Evolutionary conservation across 2,888 invertebrate species (phyloP).

Genomic region (Esperia sulphurella): DNA sequence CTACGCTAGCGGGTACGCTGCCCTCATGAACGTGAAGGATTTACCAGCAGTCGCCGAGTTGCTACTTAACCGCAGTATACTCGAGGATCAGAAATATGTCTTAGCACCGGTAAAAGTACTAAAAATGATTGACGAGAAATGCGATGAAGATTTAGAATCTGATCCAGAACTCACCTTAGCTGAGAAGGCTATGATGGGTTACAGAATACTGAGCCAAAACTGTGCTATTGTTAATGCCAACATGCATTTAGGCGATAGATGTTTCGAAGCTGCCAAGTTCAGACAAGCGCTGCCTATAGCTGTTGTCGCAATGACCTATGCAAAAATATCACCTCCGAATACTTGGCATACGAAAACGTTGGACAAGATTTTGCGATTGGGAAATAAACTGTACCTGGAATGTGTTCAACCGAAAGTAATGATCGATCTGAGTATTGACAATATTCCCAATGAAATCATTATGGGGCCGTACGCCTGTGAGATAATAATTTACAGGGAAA

Average conservation of each 20-base stretch:
- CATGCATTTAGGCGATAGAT: slow-evolving; percentile 78
- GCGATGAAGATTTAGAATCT: slow-evolving; percentile 69
- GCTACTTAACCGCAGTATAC: slow-evolving; percentile 63
- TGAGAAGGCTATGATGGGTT: slow-evolving; percentile 75
- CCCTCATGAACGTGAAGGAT: slow-evolving; percentile 78
- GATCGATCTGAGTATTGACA: slow-evolving; percentile 71
- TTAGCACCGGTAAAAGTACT: slow-evolving; percentile 68
- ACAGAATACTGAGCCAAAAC: slow-evolving; percentile 73
- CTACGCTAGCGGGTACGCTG: slow-evolving; percentile 70
- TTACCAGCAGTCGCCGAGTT: slow-evolving; percentile 69
- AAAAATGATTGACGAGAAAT: slow-evolving; percentile 61
- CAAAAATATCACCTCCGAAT: slow-evolving; percentile 82
- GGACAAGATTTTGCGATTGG: slow-evolving; percentile 79
- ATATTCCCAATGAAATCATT: slow-evolving; percentile 77
- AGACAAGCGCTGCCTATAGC: slow-evolving; percentile 81
- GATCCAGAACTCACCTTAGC: slow-evolving; percentile 65
- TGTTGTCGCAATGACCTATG: slow-evolving; percentile 80
- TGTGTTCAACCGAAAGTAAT: slow-evolving; percentile 67
- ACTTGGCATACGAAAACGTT: slow-evolving; percentile 79
- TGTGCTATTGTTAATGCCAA: slow-evolving; percentile 79
- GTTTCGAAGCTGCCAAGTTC: slow-evolving; percentile 78
- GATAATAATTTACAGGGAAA: slow-evolving; percentile 77
- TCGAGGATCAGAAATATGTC: slow-evolving; percentile 72
- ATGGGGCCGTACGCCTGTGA: slow-evolving; percentile 79
- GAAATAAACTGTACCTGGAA: slow-evolving; percentile 79